Percentiles rank a stretch among this genome's conserved stretches.
phyloP scores from a whole-genome alignment of 2,113 vertebrate genomes.

The Elgaria multicarinata region DNA sequence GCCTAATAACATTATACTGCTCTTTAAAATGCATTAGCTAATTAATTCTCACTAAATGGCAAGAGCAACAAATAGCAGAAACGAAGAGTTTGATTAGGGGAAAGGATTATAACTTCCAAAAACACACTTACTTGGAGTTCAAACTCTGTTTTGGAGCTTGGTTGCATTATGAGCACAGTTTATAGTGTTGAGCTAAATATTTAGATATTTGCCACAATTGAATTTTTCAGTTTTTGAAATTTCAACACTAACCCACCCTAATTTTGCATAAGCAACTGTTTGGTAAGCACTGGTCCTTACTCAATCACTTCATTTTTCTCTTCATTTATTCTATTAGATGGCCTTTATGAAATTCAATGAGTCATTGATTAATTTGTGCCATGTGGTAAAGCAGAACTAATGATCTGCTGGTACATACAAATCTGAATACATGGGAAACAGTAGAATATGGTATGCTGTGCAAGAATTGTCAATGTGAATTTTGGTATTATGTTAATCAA shows the following conservation, averaged over 20 bases:
- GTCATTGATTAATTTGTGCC: constrained; percentile 5
- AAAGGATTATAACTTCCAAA: constrained; percentile 19
- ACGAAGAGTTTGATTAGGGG: background rate
- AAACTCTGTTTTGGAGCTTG: background rate
- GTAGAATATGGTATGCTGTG: background rate
- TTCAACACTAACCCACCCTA: background rate
- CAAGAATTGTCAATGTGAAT: background rate
- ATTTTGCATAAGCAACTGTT: constrained; percentile 2
- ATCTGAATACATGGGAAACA: background rate
- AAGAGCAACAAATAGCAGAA: constrained; percentile 2
- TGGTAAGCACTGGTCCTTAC: background rate
- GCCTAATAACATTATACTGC: constrained; percentile 16
- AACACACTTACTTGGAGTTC: background rate
- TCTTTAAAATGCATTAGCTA: constrained; percentile 14
- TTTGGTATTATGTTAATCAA: background rate
- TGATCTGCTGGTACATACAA: background rate
- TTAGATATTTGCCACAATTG: background rate
- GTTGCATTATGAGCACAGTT: background rate
- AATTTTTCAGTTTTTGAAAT: background rate
- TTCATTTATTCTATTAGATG: background rate
- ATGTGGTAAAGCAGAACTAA: background rate
- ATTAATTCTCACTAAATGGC: constrained; percentile 6
- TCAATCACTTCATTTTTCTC: background rate
- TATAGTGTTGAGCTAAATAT: background rate
- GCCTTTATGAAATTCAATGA: constrained; percentile 4